Evolutionary conservation across 1,140 invertebrate genomes (phyloP), one percentile per base, ranked within the genome.

Genomic region (Drosophila bifasciata): DNA sequence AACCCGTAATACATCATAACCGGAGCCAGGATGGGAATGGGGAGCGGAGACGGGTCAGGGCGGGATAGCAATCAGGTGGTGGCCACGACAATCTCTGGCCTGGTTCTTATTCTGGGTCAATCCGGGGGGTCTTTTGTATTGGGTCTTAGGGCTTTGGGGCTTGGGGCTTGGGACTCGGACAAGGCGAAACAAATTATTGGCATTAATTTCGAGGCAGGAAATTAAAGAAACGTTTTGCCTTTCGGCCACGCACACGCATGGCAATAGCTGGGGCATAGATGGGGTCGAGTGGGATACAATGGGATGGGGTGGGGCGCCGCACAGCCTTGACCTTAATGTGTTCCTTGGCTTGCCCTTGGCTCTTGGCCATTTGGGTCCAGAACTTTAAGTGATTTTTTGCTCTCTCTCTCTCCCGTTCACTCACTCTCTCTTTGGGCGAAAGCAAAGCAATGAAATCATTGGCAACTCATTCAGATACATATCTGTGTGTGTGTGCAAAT

Each of bases 191-290:
- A 75, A 75, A 75, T 75, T 55, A 74, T 75, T 74, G 72, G 72
- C 68, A 72, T 73, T 73, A 73, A 73, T 73, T 72, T 72, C 58
- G 58, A 23, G 52, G 70, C 72, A 75, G 72, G 72, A 75, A 75
- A 75, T 75, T 75, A 75, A 36, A 75, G 72, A 75, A 75, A 40
- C 70, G 61, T 67, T 75, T 67, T 75, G 72, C 49, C 59, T 39
- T 73, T 52, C 13, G 58, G 44, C 68, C 51, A 67, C 44, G 64
- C 64, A 68, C 21, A n/a, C 41, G 15, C 67, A 19, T 36, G 3
- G 0, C 28, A 3, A 11, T 8, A 36, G 32, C 9, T 3, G 11
- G 32, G 23, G 52, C 43, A 17, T 17, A 3, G 1, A 7, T 25
- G 2, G 15, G n/a, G n/a, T n/a, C n/a, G n/a, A n/a, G n/a, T 28